Evolutionary conservation across 2,797 vertebrate genomes (phyloP), one percentile per base, ranked within the genome.

Genomic region (Anas bernieri): DNA sequence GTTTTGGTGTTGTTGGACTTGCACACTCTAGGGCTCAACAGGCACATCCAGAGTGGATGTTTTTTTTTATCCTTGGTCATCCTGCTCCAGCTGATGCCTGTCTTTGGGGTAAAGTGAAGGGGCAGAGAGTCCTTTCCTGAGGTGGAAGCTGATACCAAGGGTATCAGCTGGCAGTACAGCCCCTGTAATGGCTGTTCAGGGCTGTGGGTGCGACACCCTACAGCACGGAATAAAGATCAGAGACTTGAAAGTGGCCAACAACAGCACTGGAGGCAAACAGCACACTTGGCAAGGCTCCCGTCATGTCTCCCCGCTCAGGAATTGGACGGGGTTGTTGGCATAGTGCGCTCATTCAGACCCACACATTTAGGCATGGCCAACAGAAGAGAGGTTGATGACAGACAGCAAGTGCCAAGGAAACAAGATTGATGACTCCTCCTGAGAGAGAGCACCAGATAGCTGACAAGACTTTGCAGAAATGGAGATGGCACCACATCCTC

Each of bases 301-400:
- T 88, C 64, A 73, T 94, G 77, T 88, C 90, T 96, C 78, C 70
- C 58, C 79, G 74, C 59, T 88, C 90, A 80, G 59, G 83, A 96
- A 88, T 90, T 90, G 81, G 81, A 94, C 64, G 59, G 81, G 63
- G 58, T 81, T 93, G 52, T 64, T 96, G 92, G 92, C 88, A 1
- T 41, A 35, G 56, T 84, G 15, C 15, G 17, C 39, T 92, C 86
- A 82, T 93, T 94, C 81, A 88, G 59, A 95, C 72, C 86, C 95
- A 90, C 67, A 63, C 28, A 48, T 80, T 82, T 30, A 88, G 70
- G 25, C 92, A 90, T 64, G 81, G 88, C 70, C 81, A 93, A 43
- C 52, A 94, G 86, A 94, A 39, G 39, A 93, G 81, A 88, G 72
- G 70, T 26, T 95, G 94, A 94, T 94, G 96, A 96, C 93, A 96